These are phyloP conservation scores for Ceyx melanurus DNA, from an alignment of 2,113 vertebrate species.

Conservation along the genomic window DNA sequence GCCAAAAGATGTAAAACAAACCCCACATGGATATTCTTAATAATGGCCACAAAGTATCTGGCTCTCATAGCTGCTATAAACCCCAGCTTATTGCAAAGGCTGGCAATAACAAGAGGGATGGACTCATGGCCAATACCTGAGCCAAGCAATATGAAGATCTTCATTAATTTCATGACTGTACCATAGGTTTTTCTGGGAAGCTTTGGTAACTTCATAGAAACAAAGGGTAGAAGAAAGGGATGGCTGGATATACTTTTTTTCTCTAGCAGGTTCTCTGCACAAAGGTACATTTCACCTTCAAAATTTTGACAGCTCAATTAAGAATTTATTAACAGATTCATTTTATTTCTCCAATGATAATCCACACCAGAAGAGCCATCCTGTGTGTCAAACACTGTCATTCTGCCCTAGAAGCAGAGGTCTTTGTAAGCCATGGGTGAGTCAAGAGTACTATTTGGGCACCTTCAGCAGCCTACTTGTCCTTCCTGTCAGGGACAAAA, in stretches of 20 bases:
- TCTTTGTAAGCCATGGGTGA: background rate
- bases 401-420: background rate
- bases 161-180: background rate
- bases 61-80: constrained; percentile 17
- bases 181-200: background rate
- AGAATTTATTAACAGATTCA: background rate
- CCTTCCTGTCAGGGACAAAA: background rate
- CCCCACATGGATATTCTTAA: background rate
- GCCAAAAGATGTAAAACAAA: background rate
- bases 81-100: background rate
- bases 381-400: background rate
- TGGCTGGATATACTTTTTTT: background rate
- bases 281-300: background rate
- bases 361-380: background rate
- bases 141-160: background rate
- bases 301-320: background rate
- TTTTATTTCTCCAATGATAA: background rate
- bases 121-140: background rate
- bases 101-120: background rate
- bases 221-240: background rate
- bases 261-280: background rate
- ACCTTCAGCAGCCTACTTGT: background rate
- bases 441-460: background rate
- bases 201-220: background rate
- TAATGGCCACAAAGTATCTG: background rate